phyloP scores from a whole-genome alignment of 2,797 vertebrate species.

The Echiichthys vipera region DNA sequence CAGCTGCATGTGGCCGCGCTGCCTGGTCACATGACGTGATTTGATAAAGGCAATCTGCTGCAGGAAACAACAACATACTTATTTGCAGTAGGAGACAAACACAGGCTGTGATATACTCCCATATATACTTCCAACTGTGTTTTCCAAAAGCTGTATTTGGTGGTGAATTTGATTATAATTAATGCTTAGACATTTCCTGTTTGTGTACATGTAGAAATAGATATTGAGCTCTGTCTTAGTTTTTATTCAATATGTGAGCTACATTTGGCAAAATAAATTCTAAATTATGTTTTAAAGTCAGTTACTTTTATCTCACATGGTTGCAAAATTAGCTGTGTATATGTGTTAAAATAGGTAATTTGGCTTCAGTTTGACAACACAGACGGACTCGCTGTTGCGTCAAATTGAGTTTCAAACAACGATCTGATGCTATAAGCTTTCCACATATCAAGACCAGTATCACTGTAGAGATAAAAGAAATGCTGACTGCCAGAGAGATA shows the following conservation, averaged over 20 bases:
- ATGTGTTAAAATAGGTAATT: neutral
- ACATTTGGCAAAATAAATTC: neutral
- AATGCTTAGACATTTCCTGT: conserved; percentile 12
- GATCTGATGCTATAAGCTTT: conserved; percentile 32
- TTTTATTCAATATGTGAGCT: conserved; percentile 1
- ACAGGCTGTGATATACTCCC: conserved; percentile 17
- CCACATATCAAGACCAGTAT: conserved; percentile 29
- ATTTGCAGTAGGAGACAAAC: conserved; percentile 45
- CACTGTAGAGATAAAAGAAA: conserved; percentile 50
- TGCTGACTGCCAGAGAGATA: conserved; percentile 56
- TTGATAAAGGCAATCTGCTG: conserved; percentile 63
- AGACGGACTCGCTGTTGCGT: neutral
- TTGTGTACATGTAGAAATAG: conserved; percentile 9
- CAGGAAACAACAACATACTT: conserved; percentile 57
- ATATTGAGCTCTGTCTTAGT: neutral
- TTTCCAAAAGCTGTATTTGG: conserved; percentile 21
- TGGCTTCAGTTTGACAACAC: conserved; percentile 4
- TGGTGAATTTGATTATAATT: conserved; percentile 5
- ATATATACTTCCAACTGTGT: neutral
- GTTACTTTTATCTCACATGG: neutral
- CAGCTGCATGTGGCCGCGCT: conserved; percentile 49
- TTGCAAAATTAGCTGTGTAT: neutral
- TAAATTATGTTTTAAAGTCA: neutral
- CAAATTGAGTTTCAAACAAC: conserved; percentile 7
- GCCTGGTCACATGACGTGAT: conserved; percentile 73